Percentiles rank a stretch among this genome's conserved stretches.
These are phyloP conservation scores for Invenusta paracnida DNA, from an alignment of 2,888 invertebrate genomes.

Conservation along the genomic window DNA sequence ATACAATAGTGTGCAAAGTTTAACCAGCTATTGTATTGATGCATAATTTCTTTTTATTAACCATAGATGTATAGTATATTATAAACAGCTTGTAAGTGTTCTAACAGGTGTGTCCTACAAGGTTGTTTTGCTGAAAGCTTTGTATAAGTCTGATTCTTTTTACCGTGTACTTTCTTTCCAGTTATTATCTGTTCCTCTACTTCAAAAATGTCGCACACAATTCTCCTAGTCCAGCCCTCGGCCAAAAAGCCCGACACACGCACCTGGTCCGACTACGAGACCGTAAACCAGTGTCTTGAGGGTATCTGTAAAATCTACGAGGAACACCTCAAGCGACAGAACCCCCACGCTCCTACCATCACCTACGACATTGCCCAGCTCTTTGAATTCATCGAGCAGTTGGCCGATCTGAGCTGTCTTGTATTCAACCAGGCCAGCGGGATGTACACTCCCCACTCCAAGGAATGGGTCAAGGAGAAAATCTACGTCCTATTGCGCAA, in stretches of 20 bases:
- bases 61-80: too few species aligned
- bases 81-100: too few species aligned
- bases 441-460: slow-evolving; percentile 94
- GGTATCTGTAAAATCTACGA: slow-evolving; percentile 97
- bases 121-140: too few species aligned
- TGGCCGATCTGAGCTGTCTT: slow-evolving; percentile 87
- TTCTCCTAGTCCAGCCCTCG: slow-evolving; percentile 87
- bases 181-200: too few species aligned
- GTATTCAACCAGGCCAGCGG: slow-evolving; percentile 73
- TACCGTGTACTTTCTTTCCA: too few species aligned
- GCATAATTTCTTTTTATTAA: too few species aligned
- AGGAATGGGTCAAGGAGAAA: slow-evolving; percentile 98
- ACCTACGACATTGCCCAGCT: slow-evolving; percentile 96
- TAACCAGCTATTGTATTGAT: too few species aligned
- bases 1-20: too few species aligned
- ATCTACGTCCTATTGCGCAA: slow-evolving; percentile 83
- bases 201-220: slow-evolving; percentile 72
- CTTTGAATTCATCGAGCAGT: slow-evolving; percentile 93
- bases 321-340: slow-evolving; percentile 87
- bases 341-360: slow-evolving; percentile 90
- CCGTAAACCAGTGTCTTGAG: slow-evolving; percentile 74
- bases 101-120: too few species aligned
- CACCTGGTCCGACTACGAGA: slow-evolving; percentile 96
- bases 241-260: slow-evolving; percentile 80
- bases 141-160: too few species aligned